phyloP scores from a whole-genome alignment of 1,140 invertebrate species.

The Drosophila tropicalis region DNA sequence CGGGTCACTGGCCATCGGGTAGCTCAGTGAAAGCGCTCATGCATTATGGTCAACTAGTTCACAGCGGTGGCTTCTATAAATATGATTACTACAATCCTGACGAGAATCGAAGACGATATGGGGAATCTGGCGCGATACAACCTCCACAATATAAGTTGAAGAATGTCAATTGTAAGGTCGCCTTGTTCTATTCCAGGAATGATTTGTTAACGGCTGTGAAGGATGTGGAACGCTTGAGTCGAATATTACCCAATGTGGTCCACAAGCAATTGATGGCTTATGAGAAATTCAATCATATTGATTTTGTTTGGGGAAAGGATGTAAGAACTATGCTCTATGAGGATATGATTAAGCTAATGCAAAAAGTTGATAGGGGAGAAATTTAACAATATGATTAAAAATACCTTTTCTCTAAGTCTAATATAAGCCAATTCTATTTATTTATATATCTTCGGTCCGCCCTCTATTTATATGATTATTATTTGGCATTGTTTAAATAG shows the following conservation, averaged over 20 bases:
- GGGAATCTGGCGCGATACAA: background rate
- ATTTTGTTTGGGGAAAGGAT: conserved; percentile 84
- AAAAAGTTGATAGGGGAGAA: conserved; percentile 47
- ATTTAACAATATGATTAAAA: conserved; percentile 17
- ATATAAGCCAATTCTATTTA: too few species aligned
- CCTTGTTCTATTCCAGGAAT: conserved; percentile 58
- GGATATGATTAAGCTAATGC: conserved; percentile 77
- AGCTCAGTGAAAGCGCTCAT: conserved; percentile 40
- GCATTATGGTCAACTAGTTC: conserved; percentile 50
- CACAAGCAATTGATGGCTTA: conserved; percentile 77
- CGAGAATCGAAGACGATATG: conserved; percentile 39
- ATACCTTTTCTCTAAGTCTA: too few species aligned
- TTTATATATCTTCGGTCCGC: too few species aligned
- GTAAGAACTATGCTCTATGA: conserved; percentile 81
- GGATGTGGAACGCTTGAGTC: conserved; percentile 75
- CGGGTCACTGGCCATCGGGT: conserved; percentile 43
- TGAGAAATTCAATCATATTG: conserved; percentile 84
- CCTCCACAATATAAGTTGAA: conserved; percentile 56
- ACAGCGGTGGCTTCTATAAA: conserved; percentile 54
- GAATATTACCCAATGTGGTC: conserved; percentile 82
- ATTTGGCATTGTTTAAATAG: too few species aligned
- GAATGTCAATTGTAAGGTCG: conserved; percentile 60
- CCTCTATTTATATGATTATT: too few species aligned
- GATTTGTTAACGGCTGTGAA: conserved; percentile 38
- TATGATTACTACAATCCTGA: conserved; percentile 32